These are phyloP conservation scores for Cybosia mesomella DNA, from an alignment of 2,888 invertebrate genomes.

Conservation along the genomic window DNA sequence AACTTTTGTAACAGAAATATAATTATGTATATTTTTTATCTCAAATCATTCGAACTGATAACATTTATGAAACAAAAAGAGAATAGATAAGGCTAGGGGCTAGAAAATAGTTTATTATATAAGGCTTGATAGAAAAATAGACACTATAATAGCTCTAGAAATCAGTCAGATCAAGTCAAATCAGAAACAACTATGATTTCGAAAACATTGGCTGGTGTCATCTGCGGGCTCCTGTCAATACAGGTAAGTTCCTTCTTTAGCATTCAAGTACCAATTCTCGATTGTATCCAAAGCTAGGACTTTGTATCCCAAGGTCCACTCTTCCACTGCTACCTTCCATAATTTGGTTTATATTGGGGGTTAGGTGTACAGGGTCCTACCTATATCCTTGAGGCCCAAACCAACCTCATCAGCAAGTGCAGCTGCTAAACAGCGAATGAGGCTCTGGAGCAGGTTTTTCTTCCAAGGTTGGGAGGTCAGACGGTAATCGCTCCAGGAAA, in stretches of 20 bases:
- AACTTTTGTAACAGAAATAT: not conserved
- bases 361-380: too few relatives aligned
- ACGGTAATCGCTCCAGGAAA: too few relatives aligned
- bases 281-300: too few relatives aligned
- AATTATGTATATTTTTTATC: not conserved
- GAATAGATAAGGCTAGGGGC: not conserved
- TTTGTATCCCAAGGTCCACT: too few relatives aligned
- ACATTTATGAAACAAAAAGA: not conserved
- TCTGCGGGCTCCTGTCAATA: not conserved
- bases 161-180: too few relatives aligned
- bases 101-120: not conserved
- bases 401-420: too few relatives aligned
- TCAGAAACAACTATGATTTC: constrained; percentile 9
- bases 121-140: not conserved
- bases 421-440: too few relatives aligned
- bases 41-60: not conserved
- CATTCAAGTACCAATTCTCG: not conserved
- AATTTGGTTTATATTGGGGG: too few relatives aligned
- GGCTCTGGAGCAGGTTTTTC: too few relatives aligned
- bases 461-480: too few relatives aligned
- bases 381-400: too few relatives aligned
- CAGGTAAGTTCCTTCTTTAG: constrained; percentile 1
- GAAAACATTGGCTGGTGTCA: not conserved
- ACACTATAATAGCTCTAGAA: not conserved
- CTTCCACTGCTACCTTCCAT: too few relatives aligned